A percentile compares a stretch with the other conserved stretches of the same genome.
These are phyloP conservation scores for Hydrochoerus hydrochaeris DNA, from an alignment of 2,113 vertebrate genomes.

Conservation along the genomic window DNA sequence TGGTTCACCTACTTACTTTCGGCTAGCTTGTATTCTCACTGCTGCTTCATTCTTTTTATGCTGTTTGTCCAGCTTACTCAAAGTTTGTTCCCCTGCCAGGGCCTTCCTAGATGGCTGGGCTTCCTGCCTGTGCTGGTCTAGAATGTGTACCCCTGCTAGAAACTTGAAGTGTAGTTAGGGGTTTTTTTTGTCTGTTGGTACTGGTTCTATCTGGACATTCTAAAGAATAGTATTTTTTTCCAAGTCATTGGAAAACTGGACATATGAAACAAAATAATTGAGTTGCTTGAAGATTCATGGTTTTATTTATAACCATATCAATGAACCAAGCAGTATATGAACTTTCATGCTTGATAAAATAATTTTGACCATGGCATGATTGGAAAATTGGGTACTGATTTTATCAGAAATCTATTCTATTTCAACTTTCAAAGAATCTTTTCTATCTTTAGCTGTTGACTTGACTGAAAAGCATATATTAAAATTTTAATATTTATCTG, in stretches of 20 bases:
- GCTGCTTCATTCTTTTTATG: not conserved
- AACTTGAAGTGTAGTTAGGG: not conserved
- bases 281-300: not conserved
- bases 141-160: not conserved
- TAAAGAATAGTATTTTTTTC: not conserved
- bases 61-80: not conserved
- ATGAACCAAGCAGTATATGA: not conserved
- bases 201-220: not conserved
- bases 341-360: not conserved
- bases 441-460: not conserved
- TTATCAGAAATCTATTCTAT: not conserved
- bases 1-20: not conserved
- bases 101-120: too few species aligned
- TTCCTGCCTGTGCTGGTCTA: too few species aligned
- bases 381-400: not conserved
- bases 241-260: not conserved
- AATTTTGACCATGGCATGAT: not conserved
- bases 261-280: not conserved
- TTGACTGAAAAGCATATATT: constrained; percentile 3
- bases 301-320: not conserved
- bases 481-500: constrained; percentile 36
- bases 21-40: not conserved
- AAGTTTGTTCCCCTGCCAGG: too few species aligned
- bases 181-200: not conserved
- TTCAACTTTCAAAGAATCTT: not conserved